These are phyloP conservation scores for Darevskia mixta DNA, from an alignment of 2,797 vertebrate species.

Conservation along the genomic window DNA sequence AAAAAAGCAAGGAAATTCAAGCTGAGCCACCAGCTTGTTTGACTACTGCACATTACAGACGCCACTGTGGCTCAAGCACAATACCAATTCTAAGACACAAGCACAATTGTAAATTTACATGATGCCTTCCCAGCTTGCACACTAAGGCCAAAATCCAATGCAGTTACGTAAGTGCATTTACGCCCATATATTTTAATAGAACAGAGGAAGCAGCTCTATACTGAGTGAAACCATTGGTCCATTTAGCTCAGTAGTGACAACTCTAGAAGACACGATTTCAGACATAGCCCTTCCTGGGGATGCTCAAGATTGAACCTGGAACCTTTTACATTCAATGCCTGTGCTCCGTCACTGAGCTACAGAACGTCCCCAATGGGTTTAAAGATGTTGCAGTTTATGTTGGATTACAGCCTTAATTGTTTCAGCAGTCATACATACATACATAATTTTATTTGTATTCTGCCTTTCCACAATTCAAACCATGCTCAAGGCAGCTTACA, in stretches of 20 bases:
- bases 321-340: no score
- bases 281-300: no score
- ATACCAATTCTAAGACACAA: not conserved
- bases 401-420: not conserved
- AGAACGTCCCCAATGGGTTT: not conserved
- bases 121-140: not conserved
- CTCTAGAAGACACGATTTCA: not conserved
- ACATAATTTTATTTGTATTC: no score
- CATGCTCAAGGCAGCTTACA: no score
- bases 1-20: not conserved
- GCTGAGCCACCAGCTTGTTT: not conserved
- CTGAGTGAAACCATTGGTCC: no score
- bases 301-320: no score
- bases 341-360: no score
- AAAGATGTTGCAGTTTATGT: not conserved
- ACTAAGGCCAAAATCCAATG: not conserved
- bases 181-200: not conserved
- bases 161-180: not conserved
- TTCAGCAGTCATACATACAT: no score
- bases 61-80: not conserved
- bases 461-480: no score
- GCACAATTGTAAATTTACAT: not conserved
- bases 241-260: no score
- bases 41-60: not conserved
- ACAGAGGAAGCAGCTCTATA: no score